These are phyloP conservation scores for Dromiciops gliroides DNA, from an alignment of 2,113 vertebrate genomes.

Conservation along the genomic window DNA sequence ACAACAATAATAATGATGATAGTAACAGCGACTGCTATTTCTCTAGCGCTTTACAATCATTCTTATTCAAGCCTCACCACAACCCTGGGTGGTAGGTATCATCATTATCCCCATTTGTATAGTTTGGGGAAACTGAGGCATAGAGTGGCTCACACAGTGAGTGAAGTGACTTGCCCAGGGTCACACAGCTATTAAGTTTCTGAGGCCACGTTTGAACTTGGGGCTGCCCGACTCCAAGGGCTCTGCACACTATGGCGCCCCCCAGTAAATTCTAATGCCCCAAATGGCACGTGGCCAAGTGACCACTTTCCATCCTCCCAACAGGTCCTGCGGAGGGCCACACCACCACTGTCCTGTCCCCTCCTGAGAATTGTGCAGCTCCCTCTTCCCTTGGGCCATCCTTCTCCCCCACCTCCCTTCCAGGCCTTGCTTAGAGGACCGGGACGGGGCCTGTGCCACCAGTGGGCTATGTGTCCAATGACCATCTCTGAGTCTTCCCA, in stretches of 20 bases:
- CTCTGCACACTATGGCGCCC: not conserved
- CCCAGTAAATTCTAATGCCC: not conserved
- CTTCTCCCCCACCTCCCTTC: not conserved
- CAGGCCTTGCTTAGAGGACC: not conserved
- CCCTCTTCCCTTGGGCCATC: too few species aligned
- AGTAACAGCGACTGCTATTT: not conserved
- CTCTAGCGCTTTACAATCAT: not conserved
- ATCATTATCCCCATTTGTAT: not conserved
- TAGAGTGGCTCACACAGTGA: not conserved
- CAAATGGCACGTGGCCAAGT: not conserved
- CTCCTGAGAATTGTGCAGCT: not conserved
- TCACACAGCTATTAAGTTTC: not conserved
- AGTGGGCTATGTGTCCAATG: too few species aligned
- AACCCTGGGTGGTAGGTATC: not conserved
- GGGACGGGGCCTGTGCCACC: not conserved
- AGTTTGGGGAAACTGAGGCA: not conserved
- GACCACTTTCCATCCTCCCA: not conserved
- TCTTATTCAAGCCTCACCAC: not conserved
- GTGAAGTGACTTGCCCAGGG: not conserved
- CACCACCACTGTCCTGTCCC: too few species aligned
- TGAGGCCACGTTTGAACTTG: not conserved
- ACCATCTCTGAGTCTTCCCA: not conserved
- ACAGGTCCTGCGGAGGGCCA: too few species aligned
- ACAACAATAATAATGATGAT: not conserved
- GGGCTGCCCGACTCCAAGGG: not conserved